Base-by-base conservation (phyloP, 2,888 invertebrate species). In the Cryptophagus acutangulus region DNA sequence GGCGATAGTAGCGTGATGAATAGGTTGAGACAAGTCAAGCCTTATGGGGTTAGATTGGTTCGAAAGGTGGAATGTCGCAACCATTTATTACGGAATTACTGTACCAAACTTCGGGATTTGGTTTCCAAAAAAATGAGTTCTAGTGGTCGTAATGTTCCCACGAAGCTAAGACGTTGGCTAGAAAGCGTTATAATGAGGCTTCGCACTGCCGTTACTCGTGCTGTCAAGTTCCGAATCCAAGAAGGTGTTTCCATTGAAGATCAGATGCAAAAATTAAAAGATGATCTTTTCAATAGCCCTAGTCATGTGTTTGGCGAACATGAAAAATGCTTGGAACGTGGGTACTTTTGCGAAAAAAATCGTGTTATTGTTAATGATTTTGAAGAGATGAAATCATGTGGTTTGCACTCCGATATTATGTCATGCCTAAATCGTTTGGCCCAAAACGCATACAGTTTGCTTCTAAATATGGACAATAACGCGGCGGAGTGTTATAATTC, bases 1-100 rank as follows among this genome's bases (percentile, higher is more conserved):
- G 64, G 65, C 6, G 66, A 67, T 41, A 56, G 58, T 8, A 61
- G 55, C 8, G 62, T 64, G 1, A 60, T 54, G 33, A 45, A 48
- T 25, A 51, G 48, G 49, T 50, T 63, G 3, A 6, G 42, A 13
- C 46, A 58, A 43, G 33, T 31, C 10, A 42, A 49, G 14, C 47
- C 54, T 2, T 62, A 65, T 44, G 46, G 49, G 1, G 42, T 42
- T 10, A 26, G 41, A 10, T 24, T 38, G 18, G 46, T 59, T 0
- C 29, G 55, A 34, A 66, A 63, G 56, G 43, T 62, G 2, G 62
- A 64, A 43, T 65, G 65, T 40, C 40, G 29, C 3, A 63, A 47
- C 12, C 33, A 41, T 34, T 20, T 41, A 13, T 33, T 49, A 17
- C 26, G 43, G 10, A 42, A 43, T 37, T 44, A 40, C 30, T 44